Base-by-base conservation (phyloP, 2,888 invertebrate species). In the Chalcis sispes region DNA sequence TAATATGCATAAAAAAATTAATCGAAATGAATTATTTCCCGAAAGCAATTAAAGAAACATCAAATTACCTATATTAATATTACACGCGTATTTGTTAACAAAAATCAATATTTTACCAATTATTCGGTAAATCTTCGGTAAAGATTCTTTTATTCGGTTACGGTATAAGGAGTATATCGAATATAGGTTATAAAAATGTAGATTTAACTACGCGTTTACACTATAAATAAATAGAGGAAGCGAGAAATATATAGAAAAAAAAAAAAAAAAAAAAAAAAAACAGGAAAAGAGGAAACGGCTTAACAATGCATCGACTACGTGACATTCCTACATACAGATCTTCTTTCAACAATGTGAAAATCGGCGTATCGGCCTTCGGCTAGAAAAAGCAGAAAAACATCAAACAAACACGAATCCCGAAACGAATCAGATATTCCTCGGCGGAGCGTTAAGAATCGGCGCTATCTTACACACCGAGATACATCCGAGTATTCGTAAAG, bases 51-150 rank as follows among this genome's bases (percentile, higher is more conserved):
- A 25, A 42, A 18, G 7, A 8, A 48, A 48, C 62, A 48, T 27
- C 48, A 62, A 62, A 62, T 46, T 42, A n/a, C 2, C 8, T n/a
- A 15, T 13, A 8, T 42, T 8, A 42, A 42, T 42, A 15, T 13
- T 27, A 42, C 25, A 15, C 7, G 42, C 61, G 13, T 13, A 13
- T n/a, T 10, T 7, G 4, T 48, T 29, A 18, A 18, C 18, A 48
- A 48, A 62, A 62, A 62, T 62, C 48, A 62, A 27, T 62, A n/a
- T 48, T 48, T 29, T 25, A 46, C 29, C 48, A 18, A 48, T 62
- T 62, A 2, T 18, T 27, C 48, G 29, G 29, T n/a, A n/a, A n/a
- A n/a, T n/a, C n/a, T n/a, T n/a, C n/a, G n/a, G n/a, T n/a, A n/a
- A n/a, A n/a, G n/a, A n/a, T n/a, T n/a, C n/a, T n/a, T n/a, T n/a